Conservation (phyloP, 1,140 invertebrate species). For the Scaptomyza graminum region DNA sequence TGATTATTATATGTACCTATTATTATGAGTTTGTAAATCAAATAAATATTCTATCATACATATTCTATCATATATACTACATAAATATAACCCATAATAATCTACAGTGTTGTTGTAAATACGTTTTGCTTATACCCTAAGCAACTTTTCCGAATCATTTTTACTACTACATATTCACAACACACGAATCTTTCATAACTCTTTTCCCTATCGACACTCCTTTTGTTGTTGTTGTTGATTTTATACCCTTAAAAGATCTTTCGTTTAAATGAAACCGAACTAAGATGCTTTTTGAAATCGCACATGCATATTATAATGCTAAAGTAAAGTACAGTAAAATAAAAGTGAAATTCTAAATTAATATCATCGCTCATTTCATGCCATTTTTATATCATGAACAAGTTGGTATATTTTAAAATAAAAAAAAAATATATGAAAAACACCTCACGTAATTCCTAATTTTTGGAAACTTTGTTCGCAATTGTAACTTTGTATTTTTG, state of each 20-base stretch:
- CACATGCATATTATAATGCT: slow-evolving; percentile 58
- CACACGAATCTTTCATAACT: slow-evolving; percentile 27
- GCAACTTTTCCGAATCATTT: slow-evolving; percentile 49
- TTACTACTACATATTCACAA: slow-evolving; percentile 30
- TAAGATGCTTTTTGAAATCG: slow-evolving; percentile 83
- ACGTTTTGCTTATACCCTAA: slow-evolving; percentile 64
- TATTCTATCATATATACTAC: slow-evolving; percentile 24
- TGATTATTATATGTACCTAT: background rate
- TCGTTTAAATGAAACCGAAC: slow-evolving; percentile 66
- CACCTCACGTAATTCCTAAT: slow-evolving; percentile 65
- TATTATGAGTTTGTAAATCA: slow-evolving; percentile 41
- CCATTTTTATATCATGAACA: slow-evolving; percentile 59
- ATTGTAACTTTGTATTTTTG: slow-evolving; percentile 76
- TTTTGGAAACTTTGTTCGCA: slow-evolving; percentile 69
- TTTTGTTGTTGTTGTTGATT: slow-evolving; percentile 54
- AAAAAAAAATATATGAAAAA: slow-evolving; percentile 38
- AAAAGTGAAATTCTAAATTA: slow-evolving; percentile 60
- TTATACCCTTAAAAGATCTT: slow-evolving; percentile 44
- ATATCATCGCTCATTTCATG: slow-evolving; percentile 78
- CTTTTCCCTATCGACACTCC: slow-evolving; percentile 50
- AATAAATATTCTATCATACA: slow-evolving; percentile 37
- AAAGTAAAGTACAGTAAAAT: slow-evolving; percentile 43
- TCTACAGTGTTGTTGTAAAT: slow-evolving; percentile 70
- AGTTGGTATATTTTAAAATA: slow-evolving; percentile 78
- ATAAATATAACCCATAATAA: slow-evolving; percentile 40